Evolutionary conservation across 2,888 invertebrate genomes (phyloP).

Genomic region (Drosophila monieri): DNA sequence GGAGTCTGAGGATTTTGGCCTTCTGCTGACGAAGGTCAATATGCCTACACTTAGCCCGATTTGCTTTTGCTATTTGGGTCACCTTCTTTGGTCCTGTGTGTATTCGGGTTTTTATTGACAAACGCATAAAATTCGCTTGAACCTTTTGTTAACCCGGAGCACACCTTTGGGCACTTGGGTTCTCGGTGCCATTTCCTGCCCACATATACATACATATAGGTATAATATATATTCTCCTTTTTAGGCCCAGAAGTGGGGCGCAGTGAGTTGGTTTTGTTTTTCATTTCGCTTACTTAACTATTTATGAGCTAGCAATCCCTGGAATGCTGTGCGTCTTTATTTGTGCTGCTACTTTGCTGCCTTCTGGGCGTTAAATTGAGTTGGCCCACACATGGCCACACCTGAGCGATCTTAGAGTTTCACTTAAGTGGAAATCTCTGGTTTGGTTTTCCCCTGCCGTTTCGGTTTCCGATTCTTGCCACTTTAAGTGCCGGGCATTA

Average conservation of each 20-base stretch:
- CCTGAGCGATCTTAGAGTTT: conserved; percentile 49
- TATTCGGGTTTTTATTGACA: conserved; percentile 65
- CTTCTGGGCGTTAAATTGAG: conserved; percentile 76
- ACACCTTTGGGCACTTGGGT: conserved; percentile 58
- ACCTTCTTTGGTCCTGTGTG: conserved; percentile 26
- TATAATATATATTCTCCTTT: conserved; percentile 31
- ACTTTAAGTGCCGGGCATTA: conserved; percentile 51
- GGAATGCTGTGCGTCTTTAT: conserved; percentile 75
- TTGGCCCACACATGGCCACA: conserved; percentile 62
- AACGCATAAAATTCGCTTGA: conserved; percentile 71
- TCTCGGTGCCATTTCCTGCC: conserved; percentile 50
- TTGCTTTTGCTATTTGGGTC: conserved; percentile 62
- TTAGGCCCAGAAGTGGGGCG: conserved; percentile 6
- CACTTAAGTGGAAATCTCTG: conserved; percentile 35
- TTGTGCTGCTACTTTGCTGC: conserved; percentile 78
- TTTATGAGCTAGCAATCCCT: conserved; percentile 75
- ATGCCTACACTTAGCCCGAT: conserved; percentile 76
- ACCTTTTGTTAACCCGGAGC: conserved; percentile 68
- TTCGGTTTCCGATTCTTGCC: conserved; percentile 18
- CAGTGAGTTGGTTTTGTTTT: conserved; percentile 47
- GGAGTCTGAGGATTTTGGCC: conserved; percentile 21
- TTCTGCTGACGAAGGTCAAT: conserved; percentile 69
- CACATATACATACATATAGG: conserved; percentile 21
- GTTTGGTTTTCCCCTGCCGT: conserved; percentile 20
- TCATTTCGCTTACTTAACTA: conserved; percentile 75